phyloP scores from a whole-genome alignment of 1,140 invertebrate species.

The Lepidurus arcticus region DNA sequence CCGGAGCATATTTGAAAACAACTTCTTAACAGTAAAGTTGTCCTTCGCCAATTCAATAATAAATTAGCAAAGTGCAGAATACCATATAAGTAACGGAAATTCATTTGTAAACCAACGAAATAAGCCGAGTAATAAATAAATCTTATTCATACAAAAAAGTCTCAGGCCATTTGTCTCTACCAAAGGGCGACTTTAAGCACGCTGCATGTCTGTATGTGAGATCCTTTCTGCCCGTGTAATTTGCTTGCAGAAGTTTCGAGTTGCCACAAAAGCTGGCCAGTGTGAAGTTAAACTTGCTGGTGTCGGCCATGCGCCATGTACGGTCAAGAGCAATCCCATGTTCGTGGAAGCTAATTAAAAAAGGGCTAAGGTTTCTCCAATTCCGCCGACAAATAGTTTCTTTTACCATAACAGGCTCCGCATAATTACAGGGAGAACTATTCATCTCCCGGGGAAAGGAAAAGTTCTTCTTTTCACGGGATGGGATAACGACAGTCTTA shows the following conservation, averaged over 20 bases:
- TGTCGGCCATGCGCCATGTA: background rate
- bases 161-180: too few relatives aligned
- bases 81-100: too few relatives aligned
- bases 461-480: background rate
- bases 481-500: background rate
- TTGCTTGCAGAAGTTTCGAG: background rate
- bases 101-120: too few relatives aligned
- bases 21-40: too few relatives aligned
- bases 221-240: background rate
- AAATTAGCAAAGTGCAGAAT: too few relatives aligned
- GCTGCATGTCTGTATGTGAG: background rate
- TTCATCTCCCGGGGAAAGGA: background rate
- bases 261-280: background rate
- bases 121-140: too few relatives aligned
- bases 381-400: background rate
- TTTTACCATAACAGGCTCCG: constrained; percentile 8
- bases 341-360: constrained; percentile 3
- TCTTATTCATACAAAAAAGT: too few relatives aligned
- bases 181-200: background rate
- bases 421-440: background rate
- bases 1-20: too few relatives aligned
- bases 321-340: constrained; percentile 13
- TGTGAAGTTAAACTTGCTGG: background rate
- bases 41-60: too few relatives aligned
- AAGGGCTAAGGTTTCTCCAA: constrained; percentile 18